Conservation (phyloP, 2,113 vertebrate genomes). For the Scopus umbretta region DNA sequence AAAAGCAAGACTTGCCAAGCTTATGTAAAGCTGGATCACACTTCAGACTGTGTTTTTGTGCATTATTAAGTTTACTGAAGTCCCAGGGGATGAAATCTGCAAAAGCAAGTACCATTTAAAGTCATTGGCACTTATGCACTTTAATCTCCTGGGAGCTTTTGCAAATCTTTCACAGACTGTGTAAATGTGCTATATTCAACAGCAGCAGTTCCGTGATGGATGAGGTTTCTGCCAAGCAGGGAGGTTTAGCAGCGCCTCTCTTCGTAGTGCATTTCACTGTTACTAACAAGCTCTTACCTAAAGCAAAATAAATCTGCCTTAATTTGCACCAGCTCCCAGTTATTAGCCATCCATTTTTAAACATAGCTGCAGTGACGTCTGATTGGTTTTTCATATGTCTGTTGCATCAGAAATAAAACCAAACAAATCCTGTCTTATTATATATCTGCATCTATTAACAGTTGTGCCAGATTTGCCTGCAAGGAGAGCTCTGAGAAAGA, state of each 20-base stretch:
- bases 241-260: not conserved
- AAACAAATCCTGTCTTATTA: not conserved
- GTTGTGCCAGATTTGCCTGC: not conserved
- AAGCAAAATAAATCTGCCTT: constrained; percentile 24
- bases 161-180: constrained; percentile 21
- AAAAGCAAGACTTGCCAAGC: not conserved
- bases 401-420: not conserved
- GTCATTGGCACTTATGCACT: constrained; percentile 25
- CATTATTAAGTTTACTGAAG: not conserved
- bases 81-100: constrained; percentile 17
- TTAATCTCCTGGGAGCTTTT: constrained; percentile 49
- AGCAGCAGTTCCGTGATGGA: not conserved
- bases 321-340: constrained; percentile 10
- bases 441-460: not conserved
- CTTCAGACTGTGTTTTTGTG: not conserved
- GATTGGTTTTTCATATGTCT: not conserved
- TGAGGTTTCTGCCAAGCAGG: constrained; percentile 18
- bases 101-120: constrained; percentile 42
- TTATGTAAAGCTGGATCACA: not conserved
- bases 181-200: constrained; percentile 21
- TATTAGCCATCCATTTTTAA: not conserved
- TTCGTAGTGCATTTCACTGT: not conserved
- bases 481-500: not conserved
- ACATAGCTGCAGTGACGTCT: not conserved
- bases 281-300: constrained; percentile 34